These are phyloP conservation scores for Perca fluviatilis DNA, from an alignment of 2,113 vertebrate species.

Conservation along the genomic window DNA sequence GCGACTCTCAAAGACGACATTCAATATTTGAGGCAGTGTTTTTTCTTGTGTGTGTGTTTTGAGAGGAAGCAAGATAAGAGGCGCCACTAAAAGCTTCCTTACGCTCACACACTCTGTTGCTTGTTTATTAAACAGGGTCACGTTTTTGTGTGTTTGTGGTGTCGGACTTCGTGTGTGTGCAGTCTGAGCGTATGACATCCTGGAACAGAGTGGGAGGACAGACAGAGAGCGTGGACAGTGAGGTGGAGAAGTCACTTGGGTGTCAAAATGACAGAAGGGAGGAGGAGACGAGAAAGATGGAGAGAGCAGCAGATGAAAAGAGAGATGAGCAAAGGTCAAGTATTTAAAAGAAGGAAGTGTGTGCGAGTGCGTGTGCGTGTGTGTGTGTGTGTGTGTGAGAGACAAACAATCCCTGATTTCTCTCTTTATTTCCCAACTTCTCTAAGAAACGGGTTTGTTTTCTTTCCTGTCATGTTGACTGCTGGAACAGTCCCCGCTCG, in stretches of 20 bases:
- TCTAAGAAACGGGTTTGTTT: slow-evolving; percentile 23
- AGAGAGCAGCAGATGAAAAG: slow-evolving; percentile 42
- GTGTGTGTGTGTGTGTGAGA: no score
- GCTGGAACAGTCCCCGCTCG: neutral
- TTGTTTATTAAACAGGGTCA: slow-evolving; percentile 70
- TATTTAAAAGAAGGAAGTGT: slow-evolving; percentile 56
- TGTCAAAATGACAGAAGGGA: slow-evolving; percentile 62
- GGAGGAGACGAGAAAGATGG: slow-evolving; percentile 34
- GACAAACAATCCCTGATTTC: slow-evolving; percentile 41
- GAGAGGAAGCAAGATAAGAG: slow-evolving; percentile 75
- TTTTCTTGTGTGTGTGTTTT: slow-evolving; percentile 45
- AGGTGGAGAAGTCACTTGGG: slow-evolving; percentile 53
- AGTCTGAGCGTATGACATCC: slow-evolving; percentile 17
- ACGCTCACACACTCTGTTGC: slow-evolving; percentile 55
- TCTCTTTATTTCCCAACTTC: slow-evolving; percentile 49
- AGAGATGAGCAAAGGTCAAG: slow-evolving; percentile 64
- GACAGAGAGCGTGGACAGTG: slow-evolving; percentile 29
- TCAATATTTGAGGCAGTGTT: slow-evolving; percentile 52
- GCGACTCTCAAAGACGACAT: slow-evolving; percentile 63
- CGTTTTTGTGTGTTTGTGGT: slow-evolving; percentile 16
- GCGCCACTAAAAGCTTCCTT: slow-evolving; percentile 67
- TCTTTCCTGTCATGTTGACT: slow-evolving; percentile 28
- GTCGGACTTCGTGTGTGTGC: slow-evolving; percentile 19
- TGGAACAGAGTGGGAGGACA: slow-evolving; percentile 30
- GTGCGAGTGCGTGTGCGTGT: neutral